Evolutionary conservation across 2,113 vertebrate species (phyloP).

Genomic region (Microcebus jonahi): DNA sequence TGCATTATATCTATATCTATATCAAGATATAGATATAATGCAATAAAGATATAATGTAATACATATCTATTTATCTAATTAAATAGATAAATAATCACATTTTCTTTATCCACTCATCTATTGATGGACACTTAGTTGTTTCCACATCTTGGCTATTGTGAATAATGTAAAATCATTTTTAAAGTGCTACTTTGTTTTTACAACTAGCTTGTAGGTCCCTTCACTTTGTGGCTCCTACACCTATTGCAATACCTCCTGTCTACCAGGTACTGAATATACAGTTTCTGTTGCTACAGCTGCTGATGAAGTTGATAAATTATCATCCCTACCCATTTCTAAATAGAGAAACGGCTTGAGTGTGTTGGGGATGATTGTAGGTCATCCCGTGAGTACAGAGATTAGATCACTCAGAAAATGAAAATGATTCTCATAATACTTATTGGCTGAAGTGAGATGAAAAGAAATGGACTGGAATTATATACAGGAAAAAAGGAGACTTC

Average conservation of each 20-base stretch:
- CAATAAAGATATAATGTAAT: too few species aligned
- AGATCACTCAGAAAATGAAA: conserved; percentile 53
- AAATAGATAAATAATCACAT: too few species aligned
- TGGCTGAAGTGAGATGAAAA: conserved; percentile 34
- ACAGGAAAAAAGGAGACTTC: background rate
- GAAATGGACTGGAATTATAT: conserved; percentile 5
- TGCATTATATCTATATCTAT: background rate
- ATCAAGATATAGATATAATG: background rate
- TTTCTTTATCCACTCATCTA: background rate
- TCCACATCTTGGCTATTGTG: background rate
- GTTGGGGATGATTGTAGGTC: conserved; percentile 57
- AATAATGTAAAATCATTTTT: background rate
- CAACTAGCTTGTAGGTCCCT: background rate
- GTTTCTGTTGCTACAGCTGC: background rate
- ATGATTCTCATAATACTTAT: conserved; percentile 44
- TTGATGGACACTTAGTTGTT: background rate
- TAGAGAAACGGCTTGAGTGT: conserved; percentile 18
- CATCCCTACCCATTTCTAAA: conserved; percentile 52
- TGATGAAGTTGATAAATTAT: conserved; percentile 49
- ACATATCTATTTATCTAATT: background rate
- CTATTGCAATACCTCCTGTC: background rate
- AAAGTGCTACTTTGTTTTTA: background rate
- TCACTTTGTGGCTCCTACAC: background rate
- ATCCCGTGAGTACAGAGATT: conserved; percentile 50
- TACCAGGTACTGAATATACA: background rate